Conservation (phyloP, 2,888 invertebrate genomes). For the Agrochola lychnidis region DNA sequence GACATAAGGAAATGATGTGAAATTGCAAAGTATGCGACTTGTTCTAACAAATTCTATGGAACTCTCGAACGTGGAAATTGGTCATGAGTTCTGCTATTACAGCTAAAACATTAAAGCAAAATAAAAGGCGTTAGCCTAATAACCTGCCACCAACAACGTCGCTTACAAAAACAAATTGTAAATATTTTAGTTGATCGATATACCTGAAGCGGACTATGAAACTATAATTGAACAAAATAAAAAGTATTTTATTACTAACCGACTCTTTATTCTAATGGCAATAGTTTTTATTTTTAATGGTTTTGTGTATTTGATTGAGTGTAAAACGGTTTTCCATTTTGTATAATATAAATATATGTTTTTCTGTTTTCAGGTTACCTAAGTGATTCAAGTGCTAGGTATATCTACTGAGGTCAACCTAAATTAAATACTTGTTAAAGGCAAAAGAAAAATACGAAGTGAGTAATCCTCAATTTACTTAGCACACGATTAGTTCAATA, state of each 20-base stretch:
- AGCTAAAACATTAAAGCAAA: conserved; percentile 24
- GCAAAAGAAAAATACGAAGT: background rate
- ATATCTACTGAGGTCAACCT: background rate
- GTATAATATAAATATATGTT: background rate
- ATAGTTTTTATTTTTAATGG: conserved; percentile 32
- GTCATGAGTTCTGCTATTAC: conserved; percentile 22
- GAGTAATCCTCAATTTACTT: background rate
- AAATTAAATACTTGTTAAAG: background rate
- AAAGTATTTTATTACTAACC: conserved; percentile 45
- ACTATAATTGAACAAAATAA: conserved; percentile 38
- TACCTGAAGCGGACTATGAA: conserved; percentile 40
- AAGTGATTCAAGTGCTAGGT: background rate
- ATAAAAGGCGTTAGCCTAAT: conserved; percentile 49
- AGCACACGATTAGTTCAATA: background rate
- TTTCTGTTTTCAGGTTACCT: conserved; percentile 8
- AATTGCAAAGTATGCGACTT: conserved; percentile 40
- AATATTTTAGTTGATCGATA: conserved; percentile 78
- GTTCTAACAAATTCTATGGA: conserved; percentile 40
- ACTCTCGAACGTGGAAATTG: conserved; percentile 27
- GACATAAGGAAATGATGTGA: conserved; percentile 39
- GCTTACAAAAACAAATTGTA: conserved; percentile 67
- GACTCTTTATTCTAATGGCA: conserved; percentile 25
- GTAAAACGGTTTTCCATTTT: conserved; percentile 1
- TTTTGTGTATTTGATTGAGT: conserved; percentile 22
- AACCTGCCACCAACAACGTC: conserved; percentile 57